Evolutionary conservation across 2,888 invertebrate species (phyloP).

Genomic region (Folsomia candida): DNA sequence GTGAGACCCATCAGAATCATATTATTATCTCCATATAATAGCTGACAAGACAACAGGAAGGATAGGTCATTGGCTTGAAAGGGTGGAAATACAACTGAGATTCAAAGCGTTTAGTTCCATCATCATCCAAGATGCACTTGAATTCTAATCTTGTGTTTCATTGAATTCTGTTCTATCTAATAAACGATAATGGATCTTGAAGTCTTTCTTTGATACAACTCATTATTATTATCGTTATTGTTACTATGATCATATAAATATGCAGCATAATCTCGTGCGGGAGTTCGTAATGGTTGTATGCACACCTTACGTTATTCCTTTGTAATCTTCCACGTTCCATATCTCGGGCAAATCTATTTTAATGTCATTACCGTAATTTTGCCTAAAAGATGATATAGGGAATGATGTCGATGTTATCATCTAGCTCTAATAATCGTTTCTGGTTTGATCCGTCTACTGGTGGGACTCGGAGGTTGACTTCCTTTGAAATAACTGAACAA

Average conservation of each 20-base stretch:
- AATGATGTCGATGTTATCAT: background rate
- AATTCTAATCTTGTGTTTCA: constrained; percentile 2
- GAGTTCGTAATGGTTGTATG: constrained; percentile 2
- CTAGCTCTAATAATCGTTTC: background rate
- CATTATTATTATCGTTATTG: background rate
- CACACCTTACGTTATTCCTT: background rate
- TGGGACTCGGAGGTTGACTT: background rate
- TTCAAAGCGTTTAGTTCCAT: constrained; percentile 12
- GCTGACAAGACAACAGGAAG: background rate
- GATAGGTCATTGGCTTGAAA: constrained; percentile 5
- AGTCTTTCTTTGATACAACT: background rate
- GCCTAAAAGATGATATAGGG: background rate
- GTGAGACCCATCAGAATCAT: background rate
- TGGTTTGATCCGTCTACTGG: background rate
- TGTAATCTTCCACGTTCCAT: background rate
- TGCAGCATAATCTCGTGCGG: background rate
- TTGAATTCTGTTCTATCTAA: background rate
- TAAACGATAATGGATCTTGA: background rate
- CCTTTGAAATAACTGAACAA: constrained; percentile 1
- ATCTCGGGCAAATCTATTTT: constrained; percentile 1
- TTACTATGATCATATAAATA: background rate
- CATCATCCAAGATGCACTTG: background rate
- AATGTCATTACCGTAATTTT: constrained; percentile 7
- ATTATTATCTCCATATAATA: background rate
- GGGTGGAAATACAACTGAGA: background rate